phyloP scores from a whole-genome alignment of 2,888 invertebrate species.

The Lycophotia porphyrea region DNA sequence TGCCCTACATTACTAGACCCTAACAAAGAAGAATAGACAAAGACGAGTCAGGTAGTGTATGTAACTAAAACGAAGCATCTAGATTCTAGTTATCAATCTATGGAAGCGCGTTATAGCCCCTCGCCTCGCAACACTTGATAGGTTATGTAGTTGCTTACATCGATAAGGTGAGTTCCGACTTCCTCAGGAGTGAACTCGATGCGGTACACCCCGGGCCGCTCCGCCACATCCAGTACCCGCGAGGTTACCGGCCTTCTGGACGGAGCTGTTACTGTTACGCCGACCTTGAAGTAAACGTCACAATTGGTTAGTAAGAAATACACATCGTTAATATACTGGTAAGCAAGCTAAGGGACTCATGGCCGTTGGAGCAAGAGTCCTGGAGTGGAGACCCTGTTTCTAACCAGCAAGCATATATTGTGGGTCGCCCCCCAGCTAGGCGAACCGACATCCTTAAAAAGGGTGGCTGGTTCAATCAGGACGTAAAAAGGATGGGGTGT shows the following conservation, averaged over 20 bases:
- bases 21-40: background rate
- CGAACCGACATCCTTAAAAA: background rate
- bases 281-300: conserved; percentile 76
- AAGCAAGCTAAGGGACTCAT: background rate
- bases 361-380: background rate
- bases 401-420: background rate
- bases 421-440: background rate
- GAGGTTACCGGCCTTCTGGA: conserved; percentile 95
- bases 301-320: background rate
- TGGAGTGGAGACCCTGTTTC: background rate
- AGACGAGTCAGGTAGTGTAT: background rate
- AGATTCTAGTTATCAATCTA: background rate
- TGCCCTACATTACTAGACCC: background rate
- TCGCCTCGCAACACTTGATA: background rate
- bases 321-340: background rate
- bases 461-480: background rate
- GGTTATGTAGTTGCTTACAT: conserved; percentile 90
- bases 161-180: conserved; percentile 98
- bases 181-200: conserved; percentile 98
- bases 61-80: background rate
- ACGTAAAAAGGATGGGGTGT: background rate
- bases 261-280: conserved; percentile 94
- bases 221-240: conserved; percentile 95
- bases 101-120: too few relatives aligned
- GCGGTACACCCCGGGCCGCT: conserved; percentile 95